Conservation (phyloP, 2,797 vertebrate species). For the Eulemur coronatus region DNA sequence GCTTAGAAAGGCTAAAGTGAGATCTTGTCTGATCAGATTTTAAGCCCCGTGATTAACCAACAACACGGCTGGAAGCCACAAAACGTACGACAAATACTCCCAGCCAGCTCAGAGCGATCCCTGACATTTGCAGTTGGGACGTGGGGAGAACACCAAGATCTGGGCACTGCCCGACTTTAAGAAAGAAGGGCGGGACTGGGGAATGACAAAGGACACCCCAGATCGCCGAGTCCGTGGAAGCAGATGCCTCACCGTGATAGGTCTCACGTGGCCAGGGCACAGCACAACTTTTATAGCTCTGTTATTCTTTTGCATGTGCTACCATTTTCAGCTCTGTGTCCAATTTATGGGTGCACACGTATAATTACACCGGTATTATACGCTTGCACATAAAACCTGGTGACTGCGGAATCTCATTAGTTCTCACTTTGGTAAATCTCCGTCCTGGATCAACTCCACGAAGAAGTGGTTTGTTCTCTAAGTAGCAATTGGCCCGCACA, state of each 20-base stretch:
- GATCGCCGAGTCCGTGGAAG: not conserved
- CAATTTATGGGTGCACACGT: not conserved
- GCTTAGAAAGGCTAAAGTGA: conserved; percentile 76
- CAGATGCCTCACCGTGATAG: fast-evolving
- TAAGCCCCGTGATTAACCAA: conserved; percentile 70
- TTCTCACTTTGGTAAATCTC: conserved; percentile 36
- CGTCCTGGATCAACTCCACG: not conserved
- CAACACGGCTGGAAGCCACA: conserved; percentile 23
- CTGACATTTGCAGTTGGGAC: not conserved
- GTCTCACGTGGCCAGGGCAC: fast-evolving
- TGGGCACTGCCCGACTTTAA: not conserved
- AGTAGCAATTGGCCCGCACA: not conserved
- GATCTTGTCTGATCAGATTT: conserved; percentile 74
- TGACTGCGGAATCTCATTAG: not conserved
- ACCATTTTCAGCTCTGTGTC: not conserved
- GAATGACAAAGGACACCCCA: not conserved
- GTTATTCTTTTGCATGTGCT: not conserved
- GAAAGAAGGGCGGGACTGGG: not conserved
- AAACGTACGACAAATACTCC: not conserved
- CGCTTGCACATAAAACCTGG: not conserved
- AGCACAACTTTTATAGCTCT: not conserved
- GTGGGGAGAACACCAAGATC: not conserved
- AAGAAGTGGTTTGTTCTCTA: not conserved
- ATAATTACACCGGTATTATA: not conserved
- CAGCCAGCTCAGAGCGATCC: not conserved